Evolutionary conservation across 2,888 invertebrate genomes (phyloP).

Genomic region (Ptycholaimellus sp.): DNA sequence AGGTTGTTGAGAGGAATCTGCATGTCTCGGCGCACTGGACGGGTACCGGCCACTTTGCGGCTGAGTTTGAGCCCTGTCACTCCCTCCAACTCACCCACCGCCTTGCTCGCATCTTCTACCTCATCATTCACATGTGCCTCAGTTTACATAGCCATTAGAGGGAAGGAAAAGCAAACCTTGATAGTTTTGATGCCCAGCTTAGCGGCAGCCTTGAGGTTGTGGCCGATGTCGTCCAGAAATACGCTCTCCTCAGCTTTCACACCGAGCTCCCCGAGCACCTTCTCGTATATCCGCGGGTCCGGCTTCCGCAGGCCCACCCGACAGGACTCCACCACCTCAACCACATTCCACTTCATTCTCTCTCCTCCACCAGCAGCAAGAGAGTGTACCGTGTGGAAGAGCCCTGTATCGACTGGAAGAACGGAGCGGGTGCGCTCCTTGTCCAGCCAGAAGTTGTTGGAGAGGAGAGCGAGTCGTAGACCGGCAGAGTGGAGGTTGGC

Average conservation of each 20-base stretch:
- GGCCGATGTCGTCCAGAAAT: slow-evolving; percentile 30
- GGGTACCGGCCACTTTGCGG: slow-evolving; percentile 19
- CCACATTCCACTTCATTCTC: slow-evolving; percentile 13
- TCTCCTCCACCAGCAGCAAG: background rate
- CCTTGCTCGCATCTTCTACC: slow-evolving; percentile 13
- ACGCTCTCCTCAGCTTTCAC: slow-evolving; percentile 20
- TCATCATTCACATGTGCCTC: slow-evolving; percentile 1
- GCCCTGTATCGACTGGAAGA: background rate
- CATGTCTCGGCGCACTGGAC: slow-evolving; percentile 19
- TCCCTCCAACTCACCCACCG: slow-evolving; percentile 17
- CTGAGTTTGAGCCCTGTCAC: slow-evolving; percentile 17
- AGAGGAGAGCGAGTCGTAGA: slow-evolving; percentile 28
- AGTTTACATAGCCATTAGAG: slow-evolving; percentile 12
- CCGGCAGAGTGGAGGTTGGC: too few species aligned
- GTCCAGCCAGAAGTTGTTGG: slow-evolving; percentile 28
- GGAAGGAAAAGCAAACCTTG: slow-evolving; percentile 17
- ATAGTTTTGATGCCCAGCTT: slow-evolving; percentile 28
- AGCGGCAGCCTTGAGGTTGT: slow-evolving; percentile 27
- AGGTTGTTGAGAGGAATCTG: slow-evolving; percentile 9
- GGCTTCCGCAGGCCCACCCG: slow-evolving; percentile 28
- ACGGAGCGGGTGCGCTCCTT: slow-evolving; percentile 10
- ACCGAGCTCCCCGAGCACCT: slow-evolving; percentile 18
- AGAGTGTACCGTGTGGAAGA: slow-evolving; percentile 7
- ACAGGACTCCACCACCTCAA: slow-evolving; percentile 30
- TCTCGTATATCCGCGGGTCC: slow-evolving; percentile 25